phyloP scores from a whole-genome alignment of 2,113 vertebrate species.

The Sakesphorus luctuosus region DNA sequence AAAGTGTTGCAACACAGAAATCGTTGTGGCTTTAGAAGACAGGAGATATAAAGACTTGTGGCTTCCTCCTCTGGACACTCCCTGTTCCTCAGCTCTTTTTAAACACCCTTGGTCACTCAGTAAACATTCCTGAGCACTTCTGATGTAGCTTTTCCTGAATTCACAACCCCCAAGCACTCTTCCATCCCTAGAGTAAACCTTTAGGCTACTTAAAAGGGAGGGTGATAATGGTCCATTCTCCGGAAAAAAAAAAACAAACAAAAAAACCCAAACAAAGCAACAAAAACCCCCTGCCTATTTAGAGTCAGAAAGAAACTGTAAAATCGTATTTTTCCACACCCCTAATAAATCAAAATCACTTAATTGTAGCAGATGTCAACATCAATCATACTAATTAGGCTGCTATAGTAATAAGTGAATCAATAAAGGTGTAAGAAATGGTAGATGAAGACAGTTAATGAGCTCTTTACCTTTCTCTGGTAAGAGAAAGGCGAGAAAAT shows the following conservation, averaged over 20 bases:
- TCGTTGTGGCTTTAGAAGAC: background rate
- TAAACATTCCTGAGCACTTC: background rate
- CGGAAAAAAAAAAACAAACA: background rate
- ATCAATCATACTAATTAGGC: slow-evolving; percentile 3
- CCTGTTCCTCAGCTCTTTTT: background rate
- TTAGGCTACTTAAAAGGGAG: background rate
- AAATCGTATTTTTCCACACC: background rate
- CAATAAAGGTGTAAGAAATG: background rate
- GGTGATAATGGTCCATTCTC: background rate
- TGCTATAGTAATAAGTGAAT: background rate
- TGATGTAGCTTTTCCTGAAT: background rate
- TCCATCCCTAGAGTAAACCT: background rate
- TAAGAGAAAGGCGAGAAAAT: background rate
- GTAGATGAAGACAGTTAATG: background rate
- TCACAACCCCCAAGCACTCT: background rate
- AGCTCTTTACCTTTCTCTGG: background rate
- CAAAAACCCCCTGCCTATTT: background rate
- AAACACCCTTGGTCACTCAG: background rate
- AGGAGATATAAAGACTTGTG: background rate
- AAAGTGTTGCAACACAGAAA: background rate
- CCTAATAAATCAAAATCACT: background rate
- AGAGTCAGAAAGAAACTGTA: background rate
- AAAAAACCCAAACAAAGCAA: background rate
- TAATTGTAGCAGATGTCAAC: background rate
- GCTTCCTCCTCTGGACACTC: background rate